Evolutionary conservation across 2,797 vertebrate species (phyloP).

Genomic region (Scarus forsteni): DNA sequence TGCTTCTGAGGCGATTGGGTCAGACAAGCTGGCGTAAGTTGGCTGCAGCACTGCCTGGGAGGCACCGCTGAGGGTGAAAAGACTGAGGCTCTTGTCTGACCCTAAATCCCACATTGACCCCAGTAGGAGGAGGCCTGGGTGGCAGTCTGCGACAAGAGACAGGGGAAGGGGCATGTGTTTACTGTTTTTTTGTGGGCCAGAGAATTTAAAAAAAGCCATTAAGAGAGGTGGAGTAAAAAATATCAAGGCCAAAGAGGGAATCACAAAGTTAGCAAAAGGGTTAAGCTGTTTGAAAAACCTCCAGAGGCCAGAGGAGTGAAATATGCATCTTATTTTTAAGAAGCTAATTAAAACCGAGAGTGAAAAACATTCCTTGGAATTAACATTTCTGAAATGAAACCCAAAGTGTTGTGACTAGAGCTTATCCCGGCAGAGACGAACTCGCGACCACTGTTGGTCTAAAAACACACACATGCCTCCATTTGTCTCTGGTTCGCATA

Average conservation of each 20-base stretch:
- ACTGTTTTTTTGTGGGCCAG: slow-evolving; percentile 8
- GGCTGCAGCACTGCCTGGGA: slow-evolving; percentile 73
- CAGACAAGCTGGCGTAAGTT: slow-evolving; percentile 79
- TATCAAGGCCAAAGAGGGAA: slow-evolving; percentile 22
- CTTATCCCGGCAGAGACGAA: slow-evolving; percentile 44
- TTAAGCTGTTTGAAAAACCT: slow-evolving; percentile 26
- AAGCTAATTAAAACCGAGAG: slow-evolving; percentile 32
- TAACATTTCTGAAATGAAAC: slow-evolving; percentile 38
- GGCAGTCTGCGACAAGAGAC: slow-evolving; percentile 70
- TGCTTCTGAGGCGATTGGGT: slow-evolving; percentile 78
- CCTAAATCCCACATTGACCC: slow-evolving; percentile 88
- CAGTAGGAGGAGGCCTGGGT: slow-evolving; percentile 74
- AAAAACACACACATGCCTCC: slow-evolving; percentile 65
- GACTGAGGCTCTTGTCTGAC: slow-evolving; percentile 90
- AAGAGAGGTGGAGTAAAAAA: slow-evolving; percentile 36
- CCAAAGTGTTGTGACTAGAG: slow-evolving; percentile 63
- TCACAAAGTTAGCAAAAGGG: slow-evolving; percentile 22
- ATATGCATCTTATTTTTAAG: slow-evolving; percentile 42
- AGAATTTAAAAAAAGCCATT: slow-evolving; percentile 28
- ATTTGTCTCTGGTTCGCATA: slow-evolving; percentile 68
- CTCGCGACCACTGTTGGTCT: slow-evolving; percentile 54
- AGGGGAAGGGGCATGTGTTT: slow-evolving; percentile 42
- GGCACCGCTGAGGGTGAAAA: slow-evolving; percentile 82
- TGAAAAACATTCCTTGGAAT: slow-evolving; percentile 37
- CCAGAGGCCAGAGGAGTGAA: neutral